Conservation (phyloP, 2,113 vertebrate genomes). For the Myrmophylax atrothorax region DNA sequence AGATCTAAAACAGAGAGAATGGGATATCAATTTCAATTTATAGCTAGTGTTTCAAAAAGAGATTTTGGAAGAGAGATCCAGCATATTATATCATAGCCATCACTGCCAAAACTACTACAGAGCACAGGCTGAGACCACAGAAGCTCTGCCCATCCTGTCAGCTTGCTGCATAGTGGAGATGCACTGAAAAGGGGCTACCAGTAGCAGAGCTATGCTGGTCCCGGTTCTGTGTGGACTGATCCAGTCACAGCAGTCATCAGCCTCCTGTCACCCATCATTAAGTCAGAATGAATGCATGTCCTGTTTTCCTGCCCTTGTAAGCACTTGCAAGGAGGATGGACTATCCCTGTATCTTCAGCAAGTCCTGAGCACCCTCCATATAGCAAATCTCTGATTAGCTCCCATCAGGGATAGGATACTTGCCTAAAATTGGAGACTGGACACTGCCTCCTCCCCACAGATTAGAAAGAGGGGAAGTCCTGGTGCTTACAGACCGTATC, state of each 20-base stretch:
- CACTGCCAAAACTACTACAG: not conserved
- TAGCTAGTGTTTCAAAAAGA: not conserved
- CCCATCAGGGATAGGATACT: not conserved
- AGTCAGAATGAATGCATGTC: not conserved
- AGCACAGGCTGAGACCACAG: not conserved
- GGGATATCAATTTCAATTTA: not conserved
- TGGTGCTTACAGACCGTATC: not conserved
- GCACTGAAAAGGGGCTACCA: not conserved
- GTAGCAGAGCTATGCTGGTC: not conserved
- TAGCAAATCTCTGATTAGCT: not conserved
- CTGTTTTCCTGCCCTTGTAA: not conserved
- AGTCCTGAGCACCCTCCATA: not conserved
- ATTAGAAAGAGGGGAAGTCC: not conserved
- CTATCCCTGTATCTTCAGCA: not conserved
- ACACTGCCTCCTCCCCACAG: not conserved
- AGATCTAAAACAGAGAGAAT: not conserved
- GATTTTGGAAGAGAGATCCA: not conserved
- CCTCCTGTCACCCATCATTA: not conserved
- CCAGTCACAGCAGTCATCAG: not conserved
- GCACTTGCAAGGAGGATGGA: not conserved
- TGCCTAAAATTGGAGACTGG: not conserved
- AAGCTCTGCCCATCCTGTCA: fast-evolving
- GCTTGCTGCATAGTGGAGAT: not conserved
- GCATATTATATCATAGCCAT: not conserved
- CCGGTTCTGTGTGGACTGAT: not conserved